phyloP scores from a whole-genome alignment of 2,888 invertebrate species.

The Cyclophora punctaria region DNA sequence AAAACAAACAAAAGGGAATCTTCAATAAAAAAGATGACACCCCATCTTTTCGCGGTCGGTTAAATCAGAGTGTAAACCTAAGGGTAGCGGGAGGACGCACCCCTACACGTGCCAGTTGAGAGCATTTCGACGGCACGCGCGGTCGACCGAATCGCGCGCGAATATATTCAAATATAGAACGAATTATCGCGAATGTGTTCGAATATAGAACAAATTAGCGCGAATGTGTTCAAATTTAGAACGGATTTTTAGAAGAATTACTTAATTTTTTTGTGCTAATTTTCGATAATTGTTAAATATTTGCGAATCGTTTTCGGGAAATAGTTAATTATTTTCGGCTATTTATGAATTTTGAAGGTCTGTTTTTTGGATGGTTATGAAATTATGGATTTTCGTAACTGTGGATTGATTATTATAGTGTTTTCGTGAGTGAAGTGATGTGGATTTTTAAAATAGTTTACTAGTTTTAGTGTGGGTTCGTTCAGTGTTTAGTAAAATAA shows the following conservation, averaged over 20 bases:
- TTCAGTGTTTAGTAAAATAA: not conserved
- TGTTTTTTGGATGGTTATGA: slow-evolving; percentile 17
- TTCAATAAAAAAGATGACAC: no score
- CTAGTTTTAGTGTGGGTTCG: not conserved
- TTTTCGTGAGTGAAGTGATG: no score
- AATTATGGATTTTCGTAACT: slow-evolving; percentile 6
- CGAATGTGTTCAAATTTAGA: not conserved
- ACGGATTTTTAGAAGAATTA: not conserved
- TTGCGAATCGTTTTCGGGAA: no score
- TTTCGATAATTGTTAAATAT: no score
- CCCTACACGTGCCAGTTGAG: slow-evolving; percentile 61
- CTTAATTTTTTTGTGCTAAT: no score
- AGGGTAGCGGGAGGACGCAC: slow-evolving; percentile 17
- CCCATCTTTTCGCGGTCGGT: no score
- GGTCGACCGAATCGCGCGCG: slow-evolving; percentile 45
- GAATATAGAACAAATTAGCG: no score
- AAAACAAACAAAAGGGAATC: no score
- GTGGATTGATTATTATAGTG: no score
- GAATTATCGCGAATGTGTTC: slow-evolving; percentile 13
- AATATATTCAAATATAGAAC: slow-evolving; percentile 8
- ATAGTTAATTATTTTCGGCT: not conserved
- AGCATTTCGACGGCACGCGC: slow-evolving; percentile 61
- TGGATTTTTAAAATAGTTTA: not conserved
- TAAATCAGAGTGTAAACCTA: no score
- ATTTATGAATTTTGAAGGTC: not conserved